A percentile compares a stretch with the other conserved stretches of the same genome.
phyloP scores from a whole-genome alignment of 2,888 invertebrate genomes.

The Idaea straminata region DNA sequence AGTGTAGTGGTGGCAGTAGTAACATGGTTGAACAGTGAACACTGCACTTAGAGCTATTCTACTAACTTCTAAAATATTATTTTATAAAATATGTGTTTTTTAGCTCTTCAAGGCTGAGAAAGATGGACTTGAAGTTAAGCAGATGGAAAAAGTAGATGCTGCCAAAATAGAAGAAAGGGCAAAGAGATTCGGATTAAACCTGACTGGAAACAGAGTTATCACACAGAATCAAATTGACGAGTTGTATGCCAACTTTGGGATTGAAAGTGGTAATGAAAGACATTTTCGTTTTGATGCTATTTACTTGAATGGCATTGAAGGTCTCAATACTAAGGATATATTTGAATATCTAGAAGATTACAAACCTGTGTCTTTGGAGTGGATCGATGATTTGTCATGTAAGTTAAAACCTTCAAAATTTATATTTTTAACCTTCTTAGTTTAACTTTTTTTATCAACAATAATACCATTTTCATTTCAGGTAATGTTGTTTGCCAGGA shows the following conservation, averaged over 20 bases:
- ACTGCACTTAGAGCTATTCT: too few species aligned
- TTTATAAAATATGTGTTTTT: constrained; percentile 20
- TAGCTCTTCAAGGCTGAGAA: constrained; percentile 62
- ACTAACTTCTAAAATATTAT: too few species aligned
- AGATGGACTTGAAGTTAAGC: constrained; percentile 53
- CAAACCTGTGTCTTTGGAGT: constrained; percentile 88
- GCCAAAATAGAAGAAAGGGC: constrained; percentile 68
- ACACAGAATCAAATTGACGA: constrained; percentile 74
- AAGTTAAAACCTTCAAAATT: constrained; percentile 43
- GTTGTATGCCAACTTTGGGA: constrained; percentile 65
- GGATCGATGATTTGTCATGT: constrained; percentile 90
- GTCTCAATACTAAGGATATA: constrained; percentile 88
- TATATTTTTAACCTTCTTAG: constrained; percentile 1
- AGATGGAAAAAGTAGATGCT: constrained; percentile 67
- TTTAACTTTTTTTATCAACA: constrained; percentile 3
- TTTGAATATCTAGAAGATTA: constrained; percentile 89
- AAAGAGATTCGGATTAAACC: constrained; percentile 67
- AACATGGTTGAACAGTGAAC: too few species aligned
- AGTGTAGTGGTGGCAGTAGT: too few species aligned
- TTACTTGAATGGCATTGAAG: constrained; percentile 87
- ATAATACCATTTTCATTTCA: constrained; percentile 43
- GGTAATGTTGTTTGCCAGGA: constrained; percentile 85
- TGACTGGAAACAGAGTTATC: constrained; percentile 64
- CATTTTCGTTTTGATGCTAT: constrained; percentile 86
- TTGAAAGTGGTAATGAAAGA: constrained; percentile 79